These are phyloP conservation scores for Andrena trimmerana DNA, from an alignment of 2,888 invertebrate species.

Conservation along the genomic window DNA sequence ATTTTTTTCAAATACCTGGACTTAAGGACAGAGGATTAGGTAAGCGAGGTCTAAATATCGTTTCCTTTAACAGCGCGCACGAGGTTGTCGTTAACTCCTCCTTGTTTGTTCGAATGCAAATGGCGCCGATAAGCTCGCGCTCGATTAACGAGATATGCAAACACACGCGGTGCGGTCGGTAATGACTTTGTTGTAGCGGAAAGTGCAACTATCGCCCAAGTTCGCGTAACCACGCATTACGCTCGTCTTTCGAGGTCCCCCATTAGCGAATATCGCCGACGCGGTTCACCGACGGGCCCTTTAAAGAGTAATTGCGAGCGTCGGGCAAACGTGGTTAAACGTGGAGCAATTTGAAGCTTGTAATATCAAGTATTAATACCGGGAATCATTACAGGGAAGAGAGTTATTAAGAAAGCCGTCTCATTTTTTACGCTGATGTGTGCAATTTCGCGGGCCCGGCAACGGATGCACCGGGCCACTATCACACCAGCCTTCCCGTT, in stretches of 20 bases:
- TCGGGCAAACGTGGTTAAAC: background rate
- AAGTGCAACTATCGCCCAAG: conserved; percentile 7
- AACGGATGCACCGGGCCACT: conserved; percentile 10
- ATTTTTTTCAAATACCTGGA: background rate
- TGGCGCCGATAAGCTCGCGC: background rate
- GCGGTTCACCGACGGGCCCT: background rate
- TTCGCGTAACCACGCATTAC: conserved; percentile 4
- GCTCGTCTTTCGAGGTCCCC: background rate
- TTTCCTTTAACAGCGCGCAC: background rate
- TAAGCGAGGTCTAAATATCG: background rate
- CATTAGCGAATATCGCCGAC: background rate
- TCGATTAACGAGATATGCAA: conserved; percentile 19
- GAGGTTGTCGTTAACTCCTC: background rate
- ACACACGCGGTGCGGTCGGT: background rate
- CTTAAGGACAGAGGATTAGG: too few species aligned
- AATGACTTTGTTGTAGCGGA: background rate
- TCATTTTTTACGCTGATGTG: conserved; percentile 26
- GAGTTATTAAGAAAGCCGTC: conserved; percentile 29
- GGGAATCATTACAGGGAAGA: conserved; percentile 17
- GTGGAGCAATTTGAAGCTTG: conserved; percentile 14
- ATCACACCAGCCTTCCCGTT: conserved; percentile 26
- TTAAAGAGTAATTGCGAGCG: conserved; percentile 12
- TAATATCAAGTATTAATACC: conserved; percentile 25
- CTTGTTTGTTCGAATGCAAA: background rate
- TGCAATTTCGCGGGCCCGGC: conserved; percentile 35